These are phyloP conservation scores for Hypselothyrea guttata DNA, from an alignment of 2,888 invertebrate genomes.

Conservation along the genomic window DNA sequence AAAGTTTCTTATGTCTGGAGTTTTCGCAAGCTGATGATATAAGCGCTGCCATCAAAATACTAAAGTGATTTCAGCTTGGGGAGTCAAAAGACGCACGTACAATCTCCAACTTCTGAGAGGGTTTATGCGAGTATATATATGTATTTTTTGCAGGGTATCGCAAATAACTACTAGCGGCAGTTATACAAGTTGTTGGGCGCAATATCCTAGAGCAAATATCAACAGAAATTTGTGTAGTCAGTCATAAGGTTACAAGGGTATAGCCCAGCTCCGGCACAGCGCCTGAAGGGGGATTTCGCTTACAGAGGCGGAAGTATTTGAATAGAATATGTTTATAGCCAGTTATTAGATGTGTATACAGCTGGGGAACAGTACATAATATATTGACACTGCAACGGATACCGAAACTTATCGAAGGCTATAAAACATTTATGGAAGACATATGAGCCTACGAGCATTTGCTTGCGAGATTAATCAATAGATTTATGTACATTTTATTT, in stretches of 20 bases:
- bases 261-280: too few relatives aligned
- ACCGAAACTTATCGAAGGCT: too few relatives aligned
- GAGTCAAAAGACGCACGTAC: constrained; percentile 54
- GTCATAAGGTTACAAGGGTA: constrained; percentile 10
- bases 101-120: constrained; percentile 18
- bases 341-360: too few relatives aligned
- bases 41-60: constrained; percentile 72
- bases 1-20: constrained; percentile 62
- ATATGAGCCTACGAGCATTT: too few relatives aligned
- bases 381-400: too few relatives aligned
- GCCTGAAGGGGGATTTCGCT: constrained; percentile 15
- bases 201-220: constrained; percentile 71
- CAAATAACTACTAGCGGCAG: constrained; percentile 49
- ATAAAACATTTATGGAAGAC: too few relatives aligned
- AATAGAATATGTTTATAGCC: background rate
- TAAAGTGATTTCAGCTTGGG: constrained; percentile 59
- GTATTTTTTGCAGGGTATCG: constrained; percentile 11
- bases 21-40: constrained; percentile 60
- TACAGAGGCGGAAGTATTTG: constrained; percentile 3
- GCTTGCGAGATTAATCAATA: too few relatives aligned
- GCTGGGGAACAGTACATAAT: too few relatives aligned
- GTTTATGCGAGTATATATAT: too few relatives aligned
- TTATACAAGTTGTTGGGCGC: constrained; percentile 50
- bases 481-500: too few relatives aligned
- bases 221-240: constrained; percentile 46